Percentiles rank a stretch among this genome's conserved stretches.
These are phyloP conservation scores for Solenodon paradoxus DNA, from an alignment of 2,113 vertebrate genomes.

Conservation along the genomic window DNA sequence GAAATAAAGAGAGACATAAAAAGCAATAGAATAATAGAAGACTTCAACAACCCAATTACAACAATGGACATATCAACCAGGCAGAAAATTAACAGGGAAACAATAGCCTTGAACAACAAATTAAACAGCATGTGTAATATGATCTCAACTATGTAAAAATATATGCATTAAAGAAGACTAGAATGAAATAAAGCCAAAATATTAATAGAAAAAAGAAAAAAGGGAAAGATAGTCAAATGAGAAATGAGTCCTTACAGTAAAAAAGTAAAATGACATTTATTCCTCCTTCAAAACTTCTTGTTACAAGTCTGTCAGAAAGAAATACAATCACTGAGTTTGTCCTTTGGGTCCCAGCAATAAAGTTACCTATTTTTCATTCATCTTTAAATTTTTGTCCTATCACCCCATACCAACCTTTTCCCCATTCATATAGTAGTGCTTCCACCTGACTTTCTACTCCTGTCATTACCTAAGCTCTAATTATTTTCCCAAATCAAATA, in stretches of 20 bases:
- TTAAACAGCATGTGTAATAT: too few relatives aligned
- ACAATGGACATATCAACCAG: too few relatives aligned
- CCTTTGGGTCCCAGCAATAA: neutral
- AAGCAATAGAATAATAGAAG: too few relatives aligned
- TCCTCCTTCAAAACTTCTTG: neutral
- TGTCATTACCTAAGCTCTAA: neutral
- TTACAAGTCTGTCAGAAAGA: neutral
- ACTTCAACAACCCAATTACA: too few relatives aligned
- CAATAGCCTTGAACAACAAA: too few relatives aligned
- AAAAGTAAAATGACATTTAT: neutral
- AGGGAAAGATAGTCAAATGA: too few relatives aligned
- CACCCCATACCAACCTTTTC: neutral
- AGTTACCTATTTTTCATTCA: neutral
- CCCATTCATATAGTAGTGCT: neutral
- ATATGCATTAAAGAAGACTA: too few relatives aligned
- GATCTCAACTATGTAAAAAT: too few relatives aligned
- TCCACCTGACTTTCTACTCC: neutral
- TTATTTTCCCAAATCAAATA: constrained; percentile 4
- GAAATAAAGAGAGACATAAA: too few relatives aligned
- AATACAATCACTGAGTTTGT: neutral
- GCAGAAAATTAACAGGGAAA: too few relatives aligned
- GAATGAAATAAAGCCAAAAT: too few relatives aligned
- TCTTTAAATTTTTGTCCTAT: neutral
- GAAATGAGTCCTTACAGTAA: constrained; percentile 14
- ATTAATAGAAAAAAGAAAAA: too few relatives aligned